A percentile compares a stretch with the other conserved stretches of the same genome.
Conservation (phyloP, 2,797 vertebrate genomes). For the Tiaroga cobitis region DNA sequence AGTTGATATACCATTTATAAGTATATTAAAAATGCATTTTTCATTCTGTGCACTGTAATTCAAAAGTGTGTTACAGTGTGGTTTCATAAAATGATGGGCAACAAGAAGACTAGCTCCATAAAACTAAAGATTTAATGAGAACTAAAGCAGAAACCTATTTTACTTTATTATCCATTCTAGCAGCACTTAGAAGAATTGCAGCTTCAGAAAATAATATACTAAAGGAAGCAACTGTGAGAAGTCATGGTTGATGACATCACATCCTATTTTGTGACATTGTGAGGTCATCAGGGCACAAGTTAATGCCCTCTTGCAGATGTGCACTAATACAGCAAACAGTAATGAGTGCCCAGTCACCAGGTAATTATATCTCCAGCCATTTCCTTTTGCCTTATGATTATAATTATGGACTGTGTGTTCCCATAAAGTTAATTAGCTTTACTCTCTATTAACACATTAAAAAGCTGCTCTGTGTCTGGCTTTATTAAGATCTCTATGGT, state of each 20-base stretch:
- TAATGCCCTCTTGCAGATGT: background rate
- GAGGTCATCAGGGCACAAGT: background rate
- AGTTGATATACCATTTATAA: constrained; percentile 54
- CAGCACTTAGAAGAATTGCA: constrained; percentile 1
- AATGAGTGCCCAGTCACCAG: constrained; percentile 13
- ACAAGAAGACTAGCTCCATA: background rate
- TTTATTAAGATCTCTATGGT: constrained; percentile 34
- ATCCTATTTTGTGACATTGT: background rate
- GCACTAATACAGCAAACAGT: constrained; percentile 12
- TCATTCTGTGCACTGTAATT: constrained; percentile 41
- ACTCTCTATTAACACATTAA: constrained; percentile 56
- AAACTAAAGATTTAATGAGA: background rate
- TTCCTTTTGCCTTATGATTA: constrained; percentile 57
- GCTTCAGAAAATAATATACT: background rate
- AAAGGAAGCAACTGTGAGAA: background rate
- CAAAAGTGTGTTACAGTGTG: constrained; percentile 8
- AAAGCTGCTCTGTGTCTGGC: constrained; percentile 62
- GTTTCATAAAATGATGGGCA: background rate
- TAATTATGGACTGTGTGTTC: constrained; percentile 58
- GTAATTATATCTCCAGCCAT: constrained; percentile 42
- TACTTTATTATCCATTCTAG: background rate
- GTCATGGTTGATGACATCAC: constrained; percentile 12
- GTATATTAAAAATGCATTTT: constrained; percentile 61
- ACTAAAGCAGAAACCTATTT: background rate
- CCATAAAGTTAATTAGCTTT: constrained; percentile 62